Evolutionary conservation across 1,140 invertebrate species (phyloP).

Genomic region (Zaprionus nigranus): DNA sequence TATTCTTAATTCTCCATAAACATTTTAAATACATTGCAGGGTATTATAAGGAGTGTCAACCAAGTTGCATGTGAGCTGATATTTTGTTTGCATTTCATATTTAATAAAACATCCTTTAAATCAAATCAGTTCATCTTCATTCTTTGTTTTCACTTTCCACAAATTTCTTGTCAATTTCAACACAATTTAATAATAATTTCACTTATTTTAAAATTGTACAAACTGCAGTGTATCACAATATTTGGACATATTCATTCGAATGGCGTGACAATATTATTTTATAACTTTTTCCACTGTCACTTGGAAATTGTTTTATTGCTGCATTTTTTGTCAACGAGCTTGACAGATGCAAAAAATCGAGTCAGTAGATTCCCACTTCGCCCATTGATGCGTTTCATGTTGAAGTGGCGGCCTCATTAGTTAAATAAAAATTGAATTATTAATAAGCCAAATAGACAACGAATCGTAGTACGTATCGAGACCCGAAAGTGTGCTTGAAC

Average conservation of each 20-base stretch:
- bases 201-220: neutral
- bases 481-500: constrained; percentile 38
- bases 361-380: neutral
- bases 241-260: neutral
- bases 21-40: too few species aligned
- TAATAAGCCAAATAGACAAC: constrained; percentile 39
- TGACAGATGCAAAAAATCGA: neutral
- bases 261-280: neutral
- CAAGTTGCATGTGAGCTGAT: too few species aligned
- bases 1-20: too few species aligned
- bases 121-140: neutral
- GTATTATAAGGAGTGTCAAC: too few species aligned
- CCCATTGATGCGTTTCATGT: constrained; percentile 14
- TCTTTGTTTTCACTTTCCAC: neutral
- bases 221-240: neutral
- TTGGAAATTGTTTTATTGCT: neutral
- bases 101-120: neutral
- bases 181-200: neutral
- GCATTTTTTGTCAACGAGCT: neutral
- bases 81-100: too few species aligned
- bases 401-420: constrained; percentile 33
- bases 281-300: neutral
- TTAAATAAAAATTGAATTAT: constrained; percentile 27
- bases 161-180: neutral
- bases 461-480: constrained; percentile 17